Evolutionary conservation across 2,888 invertebrate genomes (phyloP).

Genomic region (Pseudoips prasinana): DNA sequence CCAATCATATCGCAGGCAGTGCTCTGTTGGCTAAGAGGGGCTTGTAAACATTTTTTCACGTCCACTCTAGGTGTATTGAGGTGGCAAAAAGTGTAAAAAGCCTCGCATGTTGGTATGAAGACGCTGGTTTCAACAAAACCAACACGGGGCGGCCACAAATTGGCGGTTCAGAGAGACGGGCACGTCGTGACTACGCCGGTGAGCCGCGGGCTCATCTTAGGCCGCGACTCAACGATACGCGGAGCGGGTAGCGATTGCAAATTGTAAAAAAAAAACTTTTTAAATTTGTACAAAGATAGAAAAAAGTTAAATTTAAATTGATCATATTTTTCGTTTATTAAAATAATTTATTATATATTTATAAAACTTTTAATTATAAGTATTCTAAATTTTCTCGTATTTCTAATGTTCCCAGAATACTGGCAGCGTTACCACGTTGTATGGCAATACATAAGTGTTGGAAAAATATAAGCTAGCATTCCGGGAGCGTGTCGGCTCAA

Average conservation of each 20-base stretch:
- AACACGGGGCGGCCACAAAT: conserved; percentile 79
- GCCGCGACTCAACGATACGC: conserved; percentile 26
- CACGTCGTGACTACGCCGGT: conserved; percentile 72
- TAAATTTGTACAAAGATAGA: too few relatives aligned
- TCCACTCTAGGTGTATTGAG: conserved; percentile 36
- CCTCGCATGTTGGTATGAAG: conserved; percentile 66
- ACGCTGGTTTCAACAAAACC: conserved; percentile 78
- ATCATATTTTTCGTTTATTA: too few relatives aligned
- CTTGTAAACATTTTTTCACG: conserved; percentile 47
- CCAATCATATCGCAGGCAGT: conserved; percentile 33
- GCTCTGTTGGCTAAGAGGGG: conserved; percentile 20
- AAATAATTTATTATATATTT: too few relatives aligned
- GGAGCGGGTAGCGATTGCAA: conserved; percentile 37
- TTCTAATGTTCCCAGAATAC: too few relatives aligned
- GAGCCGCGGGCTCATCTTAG: conserved; percentile 59
- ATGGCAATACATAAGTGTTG: too few relatives aligned
- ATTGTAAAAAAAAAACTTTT: too few relatives aligned
- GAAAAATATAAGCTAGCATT: too few relatives aligned
- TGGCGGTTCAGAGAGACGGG: conserved; percentile 72
- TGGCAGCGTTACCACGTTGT: too few relatives aligned
- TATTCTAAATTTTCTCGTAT: too few relatives aligned
- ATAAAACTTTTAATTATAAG: too few relatives aligned
- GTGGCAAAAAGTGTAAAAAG: conserved; percentile 68
- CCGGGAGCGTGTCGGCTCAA: too few relatives aligned
- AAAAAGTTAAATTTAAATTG: too few relatives aligned